Evolutionary conservation across 1,140 invertebrate genomes (phyloP), one percentile per base, ranked within the genome.

Genomic region (Pachypsylla venusta): DNA sequence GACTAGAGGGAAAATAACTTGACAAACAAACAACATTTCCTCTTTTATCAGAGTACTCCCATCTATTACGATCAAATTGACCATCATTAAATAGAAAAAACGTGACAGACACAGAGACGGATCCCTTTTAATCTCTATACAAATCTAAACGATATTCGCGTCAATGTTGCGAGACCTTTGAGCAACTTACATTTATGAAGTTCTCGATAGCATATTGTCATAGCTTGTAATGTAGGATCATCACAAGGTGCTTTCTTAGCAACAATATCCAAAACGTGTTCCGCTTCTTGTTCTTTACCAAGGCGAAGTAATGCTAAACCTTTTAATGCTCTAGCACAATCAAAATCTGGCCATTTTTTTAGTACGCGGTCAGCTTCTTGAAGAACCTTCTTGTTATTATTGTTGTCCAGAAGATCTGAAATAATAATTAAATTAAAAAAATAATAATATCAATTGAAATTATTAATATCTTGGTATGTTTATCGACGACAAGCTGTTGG

Each of bases 331-430:
- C 87, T 85, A 2, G 90, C 93, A 75, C 92, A 93, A 30, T 84
- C 83, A 63, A 94, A 81, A 65, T 80, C 79, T 60, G 91, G 87
- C 66, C 90, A 87, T 71, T 98, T 98, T 69, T 89, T 93, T 26
- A 98, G 75, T 13, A 98, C 82, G 74, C 94, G 96, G 60, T 98
- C 93, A 4, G 89, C 89, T 74, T 98, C 94, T 71, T 97, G 92
- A n/a, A 98, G 76, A 0, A 93, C 93, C 70, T 96, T 95, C 68
- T 96, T 97, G 74, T 96, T 94, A 70, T 95, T 95, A 19, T 92
- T 91, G 78, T 83, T 83, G 70, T 98, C 94, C 61, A 98, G 75
- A 76, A 88, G 92, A 74, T 98, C 93, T 96, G 71, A 61, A 80
- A 81, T 4, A 19, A 5, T 19, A 48, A n/a, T 22, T 19, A 56